Percentiles rank a stretch among this genome's conserved stretches.
Conservation (phyloP, 2,797 vertebrate genomes). For the Poecilia wingei region DNA sequence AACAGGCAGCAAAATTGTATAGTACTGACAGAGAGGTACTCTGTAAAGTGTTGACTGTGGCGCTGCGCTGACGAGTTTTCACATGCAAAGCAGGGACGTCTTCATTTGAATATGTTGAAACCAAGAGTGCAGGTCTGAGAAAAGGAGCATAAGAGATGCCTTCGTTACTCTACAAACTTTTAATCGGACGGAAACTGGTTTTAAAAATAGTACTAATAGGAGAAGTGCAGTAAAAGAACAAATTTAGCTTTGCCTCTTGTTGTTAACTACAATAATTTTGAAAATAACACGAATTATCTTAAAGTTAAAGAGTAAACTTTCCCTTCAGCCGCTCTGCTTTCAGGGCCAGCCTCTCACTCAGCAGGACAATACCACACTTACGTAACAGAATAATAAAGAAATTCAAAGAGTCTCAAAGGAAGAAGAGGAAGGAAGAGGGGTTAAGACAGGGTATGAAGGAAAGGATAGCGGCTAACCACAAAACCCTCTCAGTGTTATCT, state of each 20-base stretch:
- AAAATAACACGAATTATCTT: conserved; percentile 5
- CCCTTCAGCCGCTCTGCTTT: conserved; percentile 16
- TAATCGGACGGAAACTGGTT: neutral
- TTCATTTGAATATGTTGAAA: neutral
- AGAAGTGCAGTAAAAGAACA: neutral
- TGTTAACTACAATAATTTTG: neutral
- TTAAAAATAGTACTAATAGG: neutral
- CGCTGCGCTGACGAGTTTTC: conserved; percentile 13
- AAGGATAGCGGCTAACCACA: conserved; percentile 18
- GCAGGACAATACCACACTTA: conserved; percentile 26
- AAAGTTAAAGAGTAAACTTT: neutral
- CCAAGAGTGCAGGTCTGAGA: neutral
- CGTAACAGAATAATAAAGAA: conserved; percentile 26
- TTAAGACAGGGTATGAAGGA: conserved; percentile 2
- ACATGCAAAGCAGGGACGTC: conserved; percentile 33
- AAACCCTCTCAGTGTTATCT: conserved; percentile 14
- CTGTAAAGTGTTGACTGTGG: neutral
- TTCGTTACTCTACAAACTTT: neutral
- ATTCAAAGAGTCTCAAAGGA: conserved; percentile 7
- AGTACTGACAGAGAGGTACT: neutral
- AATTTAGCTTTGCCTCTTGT: neutral
- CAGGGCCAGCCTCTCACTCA: conserved; percentile 31
- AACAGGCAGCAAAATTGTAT: neutral
- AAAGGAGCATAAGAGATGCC: neutral
- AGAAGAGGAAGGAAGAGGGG: conserved; percentile 12